Evolutionary conservation across 2,797 vertebrate genomes (phyloP), one percentile per base, ranked within the genome.

Genomic region (Ceyx erithaca): DNA sequence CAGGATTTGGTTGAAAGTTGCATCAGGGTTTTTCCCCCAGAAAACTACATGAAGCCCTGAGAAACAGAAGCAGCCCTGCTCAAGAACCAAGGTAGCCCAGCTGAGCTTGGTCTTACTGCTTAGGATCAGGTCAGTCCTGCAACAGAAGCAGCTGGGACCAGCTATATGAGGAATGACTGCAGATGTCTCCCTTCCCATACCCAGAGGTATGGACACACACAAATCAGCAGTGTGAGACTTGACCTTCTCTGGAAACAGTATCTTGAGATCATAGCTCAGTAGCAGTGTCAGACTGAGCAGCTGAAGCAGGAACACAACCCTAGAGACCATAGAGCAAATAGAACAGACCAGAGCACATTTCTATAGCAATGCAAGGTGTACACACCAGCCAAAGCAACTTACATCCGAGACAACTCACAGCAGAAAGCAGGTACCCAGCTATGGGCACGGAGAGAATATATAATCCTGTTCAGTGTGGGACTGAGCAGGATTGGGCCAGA

Each of bases 1-100:
- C 73, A 78, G 30, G 78, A 33, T 88, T 80, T 68, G 78, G 70
- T 41, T 57, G 54, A 76, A 84, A 80, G 83, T 25, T 48, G 25
- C 6, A 58, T 25, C 55, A 72, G 54, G 54, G 12, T 30, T 84
- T 23, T 2, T 45, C 66, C 30, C 41, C 28, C 19, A 5, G 43
- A 6, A 63, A 83, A 75, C 31, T 55, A n/a, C 26, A 25, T 8
- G 7, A 67, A 88, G 51, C 3, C 28, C 14, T 64, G 62, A 40
- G 66, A 23, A 63, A 40, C 49, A 90, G 73, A n/a, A 78, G 41
- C 52, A 89, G 68, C 54, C 37, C 67, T 52, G 55, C 43, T 87
- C 51, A 17, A 66, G 71, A 54, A 55, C 37, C 63, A 57, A 69
- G 33, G 45, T 26, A 73, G 37, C 40, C n/a, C 58, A 63, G 77